Base-by-base conservation (phyloP, 2,797 vertebrate species). In the Ctenopoma multispine region DNA sequence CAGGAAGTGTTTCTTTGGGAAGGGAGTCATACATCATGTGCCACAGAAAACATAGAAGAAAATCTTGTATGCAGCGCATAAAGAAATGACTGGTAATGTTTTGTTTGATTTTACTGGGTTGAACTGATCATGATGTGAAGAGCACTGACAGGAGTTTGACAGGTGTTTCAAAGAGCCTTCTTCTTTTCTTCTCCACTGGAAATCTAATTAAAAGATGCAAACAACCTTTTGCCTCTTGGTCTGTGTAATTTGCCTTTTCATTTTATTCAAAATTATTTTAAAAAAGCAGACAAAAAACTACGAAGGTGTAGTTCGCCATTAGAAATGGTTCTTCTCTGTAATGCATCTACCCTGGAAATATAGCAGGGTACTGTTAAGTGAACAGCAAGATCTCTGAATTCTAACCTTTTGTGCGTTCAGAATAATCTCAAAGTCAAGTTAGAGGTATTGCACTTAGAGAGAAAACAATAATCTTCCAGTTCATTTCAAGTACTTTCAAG, bases 141-240 rank as follows among this genome's bases (percentile, higher is more conserved):
- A 80, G 69, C 75, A 82, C 60, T 86, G 87, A 87, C 85, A 81
- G 31, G 7, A 34, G 31, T 34, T 34, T 10, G 31, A 34, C 31
- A 34, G 82, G 79, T 81, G 83, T 79, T 77, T 78, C 59, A 86
- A 75, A 85, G 76, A 83, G 79, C 65, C 74, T 72, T 75, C 27
- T 67, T 82, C 49, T 76, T 86, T 86, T 82, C 62, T 61, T 82
- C 54, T 62, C 81, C 75, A 76, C 59, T 12, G 75, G 81, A 82
- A 84, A 86, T 84, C 87, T 77, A 89, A 93, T 92, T 91, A 90
- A 92, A 46, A 91, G 61, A 89, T 86, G 81, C 75, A 80, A 88
- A 89, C 14, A 57, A 84, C 69, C 69, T 78, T 69, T 47, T 88
- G 67, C 69, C 56, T 44, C 24, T 65, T 44, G 12, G 14, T 72